phyloP scores from a whole-genome alignment of 2,113 vertebrate species.

The Percopsis transmontana region DNA sequence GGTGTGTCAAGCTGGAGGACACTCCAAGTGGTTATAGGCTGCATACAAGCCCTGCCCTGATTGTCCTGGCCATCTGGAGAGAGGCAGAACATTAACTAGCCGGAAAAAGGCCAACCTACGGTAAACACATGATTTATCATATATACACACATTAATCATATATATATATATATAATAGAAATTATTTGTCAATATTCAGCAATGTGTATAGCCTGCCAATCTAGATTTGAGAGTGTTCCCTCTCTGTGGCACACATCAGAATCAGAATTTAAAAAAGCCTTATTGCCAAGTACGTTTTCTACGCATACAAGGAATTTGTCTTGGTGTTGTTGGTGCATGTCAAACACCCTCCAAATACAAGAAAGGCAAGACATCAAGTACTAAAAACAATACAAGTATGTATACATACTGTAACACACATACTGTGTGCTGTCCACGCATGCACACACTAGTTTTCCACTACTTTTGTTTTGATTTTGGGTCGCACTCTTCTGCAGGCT shows the following conservation, averaged over 20 bases:
- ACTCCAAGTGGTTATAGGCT: conserved; percentile 45
- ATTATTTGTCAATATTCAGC: too few species aligned
- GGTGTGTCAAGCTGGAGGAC: conserved; percentile 41
- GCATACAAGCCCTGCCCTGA: conserved; percentile 13
- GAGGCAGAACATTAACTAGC: background rate
- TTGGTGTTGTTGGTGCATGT: too few species aligned
- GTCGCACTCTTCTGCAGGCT: conserved; percentile 62
- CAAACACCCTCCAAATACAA: too few species aligned
- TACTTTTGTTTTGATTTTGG: conserved; percentile 54
- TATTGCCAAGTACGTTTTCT: too few species aligned
- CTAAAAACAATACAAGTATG: too few species aligned
- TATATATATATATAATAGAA: too few species aligned
- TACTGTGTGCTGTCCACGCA: conserved; percentile 22
- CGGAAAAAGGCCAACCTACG: background rate
- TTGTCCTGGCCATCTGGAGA: background rate
- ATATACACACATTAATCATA: background rate
- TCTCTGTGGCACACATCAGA: too few species aligned
- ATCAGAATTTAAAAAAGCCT: too few species aligned
- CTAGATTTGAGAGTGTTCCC: too few species aligned
- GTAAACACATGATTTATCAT: background rate
- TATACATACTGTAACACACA: conserved; percentile 12
- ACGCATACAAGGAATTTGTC: too few species aligned
- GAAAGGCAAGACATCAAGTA: too few species aligned
- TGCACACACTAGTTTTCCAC: conserved; percentile 14
- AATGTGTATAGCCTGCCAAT: too few species aligned